Base-by-base conservation (phyloP, 35 echinoderm and acorn worm species). In the Stichopus chloronotus region DNA sequence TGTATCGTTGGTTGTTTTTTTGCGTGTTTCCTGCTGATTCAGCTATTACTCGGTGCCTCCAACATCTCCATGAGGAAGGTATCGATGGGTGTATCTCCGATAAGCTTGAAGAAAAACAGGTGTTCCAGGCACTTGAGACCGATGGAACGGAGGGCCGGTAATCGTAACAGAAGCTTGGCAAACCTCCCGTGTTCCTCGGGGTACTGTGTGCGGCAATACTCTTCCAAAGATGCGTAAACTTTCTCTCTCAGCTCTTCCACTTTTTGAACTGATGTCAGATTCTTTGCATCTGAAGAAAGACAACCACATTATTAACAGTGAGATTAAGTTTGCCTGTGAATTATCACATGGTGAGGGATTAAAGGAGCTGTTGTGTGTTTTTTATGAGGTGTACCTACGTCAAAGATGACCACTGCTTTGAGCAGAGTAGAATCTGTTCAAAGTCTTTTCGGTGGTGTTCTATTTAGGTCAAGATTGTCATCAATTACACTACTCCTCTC, bases 51-150 rank as follows among this genome's bases (percentile, higher is more conserved):
- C 1, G 97, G 97, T 2, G 97, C 97, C 59, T 99, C 97, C 78
- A 99, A 76, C 97, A 99, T 99, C 90, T 99, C 97, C 97, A 99
- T 99, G 65, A 99, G 92, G 80, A 99, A 99, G 16, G 97, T 99
- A 81, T 99, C 97, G 81, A 99, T 99, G 83, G 97, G 97, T 53
- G 97, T 99, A 90, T 99, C 97, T 10, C 97, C 97, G 56, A 99
- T 96, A 30, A 96, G 92, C 86, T 96, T 96, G 85, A 99, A 99
- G 90, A 96, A 99, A 94, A 96, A 99, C 14, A 96, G 92, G 59
- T 96, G 95, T 83, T 99, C 97, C 94, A 99, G 87, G 65, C 97
- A 99, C 90, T 99, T 99, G 83, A 99, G 95, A 52, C 97, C 97
- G 84, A 99, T 99, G 84, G 97, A 99, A 71, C 97, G 95, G 56